These are phyloP conservation scores for Drosophila littoralis DNA, from an alignment of 1,140 invertebrate genomes.

Conservation along the genomic window DNA sequence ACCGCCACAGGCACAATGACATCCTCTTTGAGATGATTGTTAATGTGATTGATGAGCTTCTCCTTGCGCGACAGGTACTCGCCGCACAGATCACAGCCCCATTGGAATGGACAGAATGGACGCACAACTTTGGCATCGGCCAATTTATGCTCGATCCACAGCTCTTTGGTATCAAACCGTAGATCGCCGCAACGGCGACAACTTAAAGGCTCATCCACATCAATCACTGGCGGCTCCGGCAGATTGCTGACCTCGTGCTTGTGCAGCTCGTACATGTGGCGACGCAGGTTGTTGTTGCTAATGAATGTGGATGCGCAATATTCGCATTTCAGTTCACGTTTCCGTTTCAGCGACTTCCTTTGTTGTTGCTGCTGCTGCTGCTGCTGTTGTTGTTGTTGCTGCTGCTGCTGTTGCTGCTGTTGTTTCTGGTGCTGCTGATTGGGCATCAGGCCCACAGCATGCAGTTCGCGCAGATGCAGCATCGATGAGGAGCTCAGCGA, in stretches of 20 bases:
- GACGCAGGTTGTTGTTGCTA: constrained; percentile 81
- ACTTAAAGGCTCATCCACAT: constrained; percentile 60
- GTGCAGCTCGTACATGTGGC: constrained; percentile 83
- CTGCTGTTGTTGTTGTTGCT: constrained; percentile 27
- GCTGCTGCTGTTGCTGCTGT: constrained; percentile 39
- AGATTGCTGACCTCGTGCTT: constrained; percentile 80
- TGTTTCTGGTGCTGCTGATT: constrained; percentile 68
- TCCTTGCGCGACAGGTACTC: constrained; percentile 83
- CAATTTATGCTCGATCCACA: constrained; percentile 83
- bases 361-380: constrained; percentile 42
- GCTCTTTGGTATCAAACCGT: constrained; percentile 67
- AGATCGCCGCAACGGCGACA: constrained; percentile 72
- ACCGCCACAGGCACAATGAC: constrained; percentile 75
- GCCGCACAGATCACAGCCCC: constrained; percentile 83
- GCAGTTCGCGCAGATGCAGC: constrained; percentile 75
- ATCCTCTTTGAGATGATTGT: constrained; percentile 79
- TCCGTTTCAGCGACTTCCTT: constrained; percentile 76
- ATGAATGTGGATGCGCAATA: constrained; percentile 84
- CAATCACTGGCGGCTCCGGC: constrained; percentile 70
- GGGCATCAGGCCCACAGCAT: constrained; percentile 83
- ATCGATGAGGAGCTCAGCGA: constrained; percentile 60
- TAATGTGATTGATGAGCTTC: constrained; percentile 82
- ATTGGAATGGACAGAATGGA: constrained; percentile 81
- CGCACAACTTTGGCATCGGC: constrained; percentile 74
- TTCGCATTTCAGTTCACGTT: constrained; percentile 81